phyloP scores from a whole-genome alignment of 2,113 vertebrate genomes.

The Agapornis roseicollis region DNA sequence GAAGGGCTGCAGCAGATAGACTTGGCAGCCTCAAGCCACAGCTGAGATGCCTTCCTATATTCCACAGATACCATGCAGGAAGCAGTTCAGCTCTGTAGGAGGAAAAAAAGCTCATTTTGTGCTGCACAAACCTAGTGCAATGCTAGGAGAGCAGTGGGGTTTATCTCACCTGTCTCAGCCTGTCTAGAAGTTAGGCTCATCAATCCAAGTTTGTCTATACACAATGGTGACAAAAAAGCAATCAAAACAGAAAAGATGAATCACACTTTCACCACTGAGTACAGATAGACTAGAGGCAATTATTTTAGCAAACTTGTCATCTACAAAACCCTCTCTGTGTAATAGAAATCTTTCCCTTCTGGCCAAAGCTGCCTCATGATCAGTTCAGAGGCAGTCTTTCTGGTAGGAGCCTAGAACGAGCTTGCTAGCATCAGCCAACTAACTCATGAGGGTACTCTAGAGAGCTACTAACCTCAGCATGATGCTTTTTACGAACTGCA shows the following conservation, averaged over 20 bases:
- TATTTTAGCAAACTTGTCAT: neutral
- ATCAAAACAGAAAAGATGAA: neutral
- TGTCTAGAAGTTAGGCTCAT: neutral
- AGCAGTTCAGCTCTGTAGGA: neutral
- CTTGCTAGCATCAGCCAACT: neutral
- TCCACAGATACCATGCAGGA: rapidly evolving
- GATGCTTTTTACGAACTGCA: neutral
- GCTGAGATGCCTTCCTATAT: neutral
- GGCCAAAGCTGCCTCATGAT: neutral
- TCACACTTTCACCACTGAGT: neutral
- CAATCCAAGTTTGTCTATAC: neutral
- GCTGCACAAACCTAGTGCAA: neutral
- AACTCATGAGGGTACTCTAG: neutral
- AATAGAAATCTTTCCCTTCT: neutral
- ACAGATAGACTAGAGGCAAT: neutral
- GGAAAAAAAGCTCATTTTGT: neutral
- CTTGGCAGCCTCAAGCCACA: rapidly evolving
- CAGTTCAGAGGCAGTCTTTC: neutral
- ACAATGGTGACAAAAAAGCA: neutral
- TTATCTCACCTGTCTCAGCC: neutral
- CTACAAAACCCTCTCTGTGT: neutral
- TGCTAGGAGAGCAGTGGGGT: too few species aligned
- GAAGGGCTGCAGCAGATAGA: neutral
- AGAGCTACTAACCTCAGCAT: neutral
- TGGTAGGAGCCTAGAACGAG: neutral